phyloP scores from a whole-genome alignment of 2,113 vertebrate species.

The Promerops cafer region DNA sequence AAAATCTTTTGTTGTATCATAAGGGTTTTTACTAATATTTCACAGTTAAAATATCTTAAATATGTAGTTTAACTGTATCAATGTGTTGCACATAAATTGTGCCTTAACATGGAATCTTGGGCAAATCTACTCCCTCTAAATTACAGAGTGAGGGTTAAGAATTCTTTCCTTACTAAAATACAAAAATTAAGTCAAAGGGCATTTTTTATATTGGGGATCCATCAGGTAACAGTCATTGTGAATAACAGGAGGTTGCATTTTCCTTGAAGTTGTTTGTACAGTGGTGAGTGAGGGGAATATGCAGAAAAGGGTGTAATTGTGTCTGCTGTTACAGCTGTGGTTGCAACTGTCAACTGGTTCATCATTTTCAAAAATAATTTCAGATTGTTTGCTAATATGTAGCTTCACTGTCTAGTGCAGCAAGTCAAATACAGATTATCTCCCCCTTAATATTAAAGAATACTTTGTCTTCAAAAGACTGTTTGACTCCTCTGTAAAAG shows the following conservation, averaged over 20 bases:
- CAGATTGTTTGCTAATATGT: background rate
- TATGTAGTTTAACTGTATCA: background rate
- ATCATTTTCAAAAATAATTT: background rate
- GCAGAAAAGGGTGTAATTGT: background rate
- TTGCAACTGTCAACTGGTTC: background rate
- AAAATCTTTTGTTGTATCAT: background rate
- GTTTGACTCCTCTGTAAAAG: background rate
- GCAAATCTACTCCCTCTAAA: background rate
- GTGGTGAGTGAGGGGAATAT: background rate
- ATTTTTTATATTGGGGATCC: background rate
- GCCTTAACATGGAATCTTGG: constrained; percentile 28
- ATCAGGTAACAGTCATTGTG: background rate
- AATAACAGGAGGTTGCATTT: background rate
- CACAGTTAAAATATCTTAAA: background rate
- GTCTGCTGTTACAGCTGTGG: background rate
- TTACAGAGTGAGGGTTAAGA: background rate
- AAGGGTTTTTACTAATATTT: background rate
- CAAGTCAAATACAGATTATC: background rate
- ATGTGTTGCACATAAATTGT: background rate
- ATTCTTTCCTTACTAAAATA: background rate
- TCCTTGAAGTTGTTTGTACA: background rate
- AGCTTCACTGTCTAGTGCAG: background rate
- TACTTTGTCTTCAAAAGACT: background rate
- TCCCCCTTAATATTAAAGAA: background rate
- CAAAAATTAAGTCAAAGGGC: background rate